Evolutionary conservation across 2,888 invertebrate species (phyloP).

Genomic region (Hanleya hanleyi): DNA sequence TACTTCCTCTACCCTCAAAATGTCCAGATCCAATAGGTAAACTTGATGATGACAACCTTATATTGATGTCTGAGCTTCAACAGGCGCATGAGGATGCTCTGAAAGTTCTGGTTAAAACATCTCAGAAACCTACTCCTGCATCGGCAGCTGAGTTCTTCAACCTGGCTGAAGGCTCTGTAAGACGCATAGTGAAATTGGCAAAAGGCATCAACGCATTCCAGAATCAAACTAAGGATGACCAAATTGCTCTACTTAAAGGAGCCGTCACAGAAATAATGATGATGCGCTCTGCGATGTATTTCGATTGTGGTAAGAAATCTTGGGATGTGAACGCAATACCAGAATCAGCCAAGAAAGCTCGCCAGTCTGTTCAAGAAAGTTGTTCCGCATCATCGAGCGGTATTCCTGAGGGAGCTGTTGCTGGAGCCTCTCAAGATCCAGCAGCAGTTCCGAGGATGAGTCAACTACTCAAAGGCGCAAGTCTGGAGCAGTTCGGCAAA

Average conservation of each 20-base stretch:
- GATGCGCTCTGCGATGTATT: constrained; percentile 66
- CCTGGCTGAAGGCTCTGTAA: constrained; percentile 66
- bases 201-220: constrained; percentile 86
- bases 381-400: too few relatives aligned
- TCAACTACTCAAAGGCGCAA: neutral
- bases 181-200: constrained; percentile 82
- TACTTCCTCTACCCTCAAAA: too few relatives aligned
- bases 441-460: too few relatives aligned
- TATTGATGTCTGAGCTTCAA: constrained; percentile 46
- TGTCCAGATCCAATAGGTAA: constrained; percentile 33
- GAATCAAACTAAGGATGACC: constrained; percentile 95
- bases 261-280: constrained; percentile 69
- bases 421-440: too few relatives aligned
- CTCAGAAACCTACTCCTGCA: constrained; percentile 43
- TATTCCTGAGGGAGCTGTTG: too few relatives aligned
- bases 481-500: neutral
- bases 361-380: too few relatives aligned
- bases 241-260: constrained; percentile 80
- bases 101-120: constrained; percentile 40
- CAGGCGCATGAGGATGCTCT: constrained; percentile 46
- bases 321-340: constrained; percentile 30
- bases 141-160: constrained; percentile 65
- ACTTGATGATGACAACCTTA: constrained; percentile 39
- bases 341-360: constrained; percentile 20
- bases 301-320: constrained; percentile 46